phyloP scores from a whole-genome alignment of 2,113 vertebrate species.

The Atractosteus spatula region DNA sequence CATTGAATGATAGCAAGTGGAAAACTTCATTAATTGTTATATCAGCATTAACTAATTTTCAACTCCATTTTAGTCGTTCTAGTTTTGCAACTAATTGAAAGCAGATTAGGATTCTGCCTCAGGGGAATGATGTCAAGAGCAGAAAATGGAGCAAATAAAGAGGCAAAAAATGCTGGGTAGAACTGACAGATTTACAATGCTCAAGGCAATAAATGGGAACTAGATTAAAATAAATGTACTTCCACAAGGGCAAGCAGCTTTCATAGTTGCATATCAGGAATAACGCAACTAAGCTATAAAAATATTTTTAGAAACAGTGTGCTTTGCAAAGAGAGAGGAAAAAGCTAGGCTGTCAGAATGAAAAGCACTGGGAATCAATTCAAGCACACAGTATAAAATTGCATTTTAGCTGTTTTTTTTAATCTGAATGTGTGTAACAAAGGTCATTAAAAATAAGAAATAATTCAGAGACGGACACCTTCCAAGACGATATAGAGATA shows the following conservation, averaged over 20 bases:
- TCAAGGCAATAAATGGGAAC: constrained; percentile 48
- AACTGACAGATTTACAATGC: constrained; percentile 81
- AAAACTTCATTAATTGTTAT: neutral
- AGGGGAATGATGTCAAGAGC: constrained; percentile 79
- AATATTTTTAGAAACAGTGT: neutral
- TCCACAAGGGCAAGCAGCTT: no score
- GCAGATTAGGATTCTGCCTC: constrained; percentile 80
- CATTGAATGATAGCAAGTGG: neutral
- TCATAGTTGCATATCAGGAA: neutral
- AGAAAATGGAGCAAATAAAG: constrained; percentile 74
- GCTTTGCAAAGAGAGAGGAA: no score
- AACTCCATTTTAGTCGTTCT: constrained; percentile 46
- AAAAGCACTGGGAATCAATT: no score
- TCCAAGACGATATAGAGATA: no score
- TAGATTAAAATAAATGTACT: no score
- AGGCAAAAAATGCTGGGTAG: constrained; percentile 70
- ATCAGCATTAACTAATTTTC: constrained; percentile 7
- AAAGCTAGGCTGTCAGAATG: no score
- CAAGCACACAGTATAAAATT: no score
- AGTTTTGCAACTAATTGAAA: constrained; percentile 83
- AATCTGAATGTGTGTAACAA: no score
- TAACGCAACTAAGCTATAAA: neutral
- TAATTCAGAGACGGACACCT: no score
- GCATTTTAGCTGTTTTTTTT: no score
- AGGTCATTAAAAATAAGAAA: no score